These are phyloP conservation scores for Caenorhabditis imperialis DNA, from an alignment of 2,888 invertebrate genomes.

Conservation along the genomic window DNA sequence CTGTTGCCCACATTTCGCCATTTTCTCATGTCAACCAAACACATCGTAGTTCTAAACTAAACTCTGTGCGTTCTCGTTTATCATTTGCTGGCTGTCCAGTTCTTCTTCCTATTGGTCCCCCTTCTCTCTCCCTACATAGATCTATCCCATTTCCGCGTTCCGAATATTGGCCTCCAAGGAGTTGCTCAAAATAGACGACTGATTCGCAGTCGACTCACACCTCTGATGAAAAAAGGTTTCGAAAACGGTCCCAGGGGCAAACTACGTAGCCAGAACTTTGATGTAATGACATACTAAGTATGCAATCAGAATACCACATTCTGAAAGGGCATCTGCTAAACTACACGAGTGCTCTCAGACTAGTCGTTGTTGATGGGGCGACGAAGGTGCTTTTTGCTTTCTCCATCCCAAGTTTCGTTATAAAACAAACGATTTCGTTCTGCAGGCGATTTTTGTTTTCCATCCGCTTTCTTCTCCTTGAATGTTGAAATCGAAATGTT, in stretches of 20 bases:
- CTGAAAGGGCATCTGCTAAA: too few species aligned
- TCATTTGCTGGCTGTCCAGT: constrained; percentile 4
- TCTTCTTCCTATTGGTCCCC: neutral
- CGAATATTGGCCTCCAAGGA: constrained; percentile 40
- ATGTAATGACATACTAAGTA: too few species aligned
- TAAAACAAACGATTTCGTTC: constrained; percentile 41
- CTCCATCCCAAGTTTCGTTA: constrained; percentile 20
- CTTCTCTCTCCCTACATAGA: constrained; percentile 1
- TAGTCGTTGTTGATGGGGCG: too few species aligned
- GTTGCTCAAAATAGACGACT: constrained; percentile 18
- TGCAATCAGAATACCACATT: too few species aligned
- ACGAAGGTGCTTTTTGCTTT: too few species aligned
- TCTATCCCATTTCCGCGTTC: constrained; percentile 42
- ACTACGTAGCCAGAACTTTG: too few species aligned
- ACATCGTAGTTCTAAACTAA: neutral
- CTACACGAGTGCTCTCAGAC: too few species aligned
- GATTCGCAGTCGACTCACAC: constrained; percentile 4
- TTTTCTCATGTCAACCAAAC: constrained; percentile 1
- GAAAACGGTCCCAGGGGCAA: too few species aligned
- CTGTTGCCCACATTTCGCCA: constrained; percentile 24
- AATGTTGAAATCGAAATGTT: constrained; percentile 54
- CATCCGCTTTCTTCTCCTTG: constrained; percentile 14
- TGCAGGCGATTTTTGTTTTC: constrained; percentile 38
- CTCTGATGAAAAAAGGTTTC: constrained; percentile 2
- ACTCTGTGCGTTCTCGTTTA: constrained; percentile 15